A percentile compares a stretch with the other conserved stretches of the same genome.
phyloP scores from a whole-genome alignment of 2,797 vertebrate genomes.

The Phoeniculus purpureus region DNA sequence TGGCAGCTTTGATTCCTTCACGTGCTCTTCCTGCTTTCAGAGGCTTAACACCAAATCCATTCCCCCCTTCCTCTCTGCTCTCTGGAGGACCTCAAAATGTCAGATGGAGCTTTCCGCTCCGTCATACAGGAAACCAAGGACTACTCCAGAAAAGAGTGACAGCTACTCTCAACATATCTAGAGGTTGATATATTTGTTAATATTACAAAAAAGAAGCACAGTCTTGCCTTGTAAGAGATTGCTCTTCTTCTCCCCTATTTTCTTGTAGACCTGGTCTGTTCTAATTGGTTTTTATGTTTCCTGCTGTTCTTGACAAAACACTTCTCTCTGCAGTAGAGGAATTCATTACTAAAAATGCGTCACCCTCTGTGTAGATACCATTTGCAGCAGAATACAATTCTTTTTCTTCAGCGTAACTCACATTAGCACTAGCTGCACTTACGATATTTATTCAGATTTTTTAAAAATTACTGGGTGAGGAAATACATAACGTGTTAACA shows the following conservation, averaged over 20 bases:
- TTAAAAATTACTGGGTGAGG: conserved; percentile 9
- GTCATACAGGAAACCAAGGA: neutral
- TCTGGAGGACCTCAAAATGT: neutral
- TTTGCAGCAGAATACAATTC: conserved; percentile 4
- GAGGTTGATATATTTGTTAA: neutral
- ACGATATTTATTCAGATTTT: conserved; percentile 2
- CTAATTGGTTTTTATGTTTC: neutral
- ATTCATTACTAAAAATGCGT: neutral
- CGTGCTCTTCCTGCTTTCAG: neutral
- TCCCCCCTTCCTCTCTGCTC: neutral
- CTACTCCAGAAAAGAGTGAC: neutral
- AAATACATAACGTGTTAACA: conserved; percentile 26
- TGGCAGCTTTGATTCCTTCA: neutral
- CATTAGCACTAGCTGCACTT: conserved; percentile 23
- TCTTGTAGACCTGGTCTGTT: neutral
- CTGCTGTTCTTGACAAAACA: neutral
- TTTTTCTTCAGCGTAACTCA: conserved; percentile 33
- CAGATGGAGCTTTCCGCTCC: neutral
- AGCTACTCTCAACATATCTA: neutral
- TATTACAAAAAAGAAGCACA: too few relatives aligned
- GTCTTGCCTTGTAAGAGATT: neutral
- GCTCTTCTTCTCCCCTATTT: neutral
- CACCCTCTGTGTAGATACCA: conserved; percentile 8
- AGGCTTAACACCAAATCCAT: neutral
- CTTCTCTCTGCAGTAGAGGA: neutral